phyloP scores from a whole-genome alignment of 1,140 invertebrate species.

The Orius insidiosus region DNA sequence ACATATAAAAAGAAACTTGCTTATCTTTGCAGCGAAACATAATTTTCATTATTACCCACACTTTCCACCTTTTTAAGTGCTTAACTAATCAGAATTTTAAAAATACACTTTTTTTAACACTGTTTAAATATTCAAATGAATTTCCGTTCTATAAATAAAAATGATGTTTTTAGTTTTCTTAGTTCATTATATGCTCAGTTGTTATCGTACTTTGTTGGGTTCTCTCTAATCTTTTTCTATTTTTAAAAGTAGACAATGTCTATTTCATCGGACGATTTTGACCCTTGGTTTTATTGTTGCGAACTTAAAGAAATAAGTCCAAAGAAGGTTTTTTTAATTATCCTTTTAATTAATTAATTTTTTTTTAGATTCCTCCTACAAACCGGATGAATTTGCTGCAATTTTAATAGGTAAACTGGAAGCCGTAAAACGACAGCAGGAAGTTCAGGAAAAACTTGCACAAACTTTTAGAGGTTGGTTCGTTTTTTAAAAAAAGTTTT shows the following conservation, averaged over 20 bases:
- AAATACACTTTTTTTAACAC: background rate
- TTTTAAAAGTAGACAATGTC: too few relatives aligned
- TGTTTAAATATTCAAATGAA: background rate
- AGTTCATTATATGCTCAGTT: background rate
- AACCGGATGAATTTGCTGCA: conserved; percentile 53
- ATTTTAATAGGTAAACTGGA: conserved; percentile 66
- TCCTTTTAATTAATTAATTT: conserved; percentile 10
- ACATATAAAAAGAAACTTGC: too few relatives aligned
- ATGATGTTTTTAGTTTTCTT: background rate
- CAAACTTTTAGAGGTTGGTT: conserved; percentile 43
- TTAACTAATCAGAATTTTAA: conserved; percentile 1
- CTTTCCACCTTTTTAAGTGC: too few relatives aligned
- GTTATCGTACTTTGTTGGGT: too few relatives aligned
- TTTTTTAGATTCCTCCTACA: conserved; percentile 39
- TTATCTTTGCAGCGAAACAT: too few relatives aligned
- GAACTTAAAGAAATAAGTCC: too few relatives aligned
- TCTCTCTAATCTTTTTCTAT: too few relatives aligned
- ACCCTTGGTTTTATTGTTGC: too few relatives aligned
- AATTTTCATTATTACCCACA: too few relatives aligned
- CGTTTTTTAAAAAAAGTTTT: background rate
- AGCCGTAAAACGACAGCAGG: conserved; percentile 50
- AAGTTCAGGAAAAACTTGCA: conserved; percentile 53
- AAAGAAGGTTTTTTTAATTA: background rate
- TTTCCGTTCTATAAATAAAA: background rate
- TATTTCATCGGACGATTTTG: too few relatives aligned